Evolutionary conservation across 2,797 vertebrate species (phyloP).

Genomic region (Rhinatrema bivittatum): DNA sequence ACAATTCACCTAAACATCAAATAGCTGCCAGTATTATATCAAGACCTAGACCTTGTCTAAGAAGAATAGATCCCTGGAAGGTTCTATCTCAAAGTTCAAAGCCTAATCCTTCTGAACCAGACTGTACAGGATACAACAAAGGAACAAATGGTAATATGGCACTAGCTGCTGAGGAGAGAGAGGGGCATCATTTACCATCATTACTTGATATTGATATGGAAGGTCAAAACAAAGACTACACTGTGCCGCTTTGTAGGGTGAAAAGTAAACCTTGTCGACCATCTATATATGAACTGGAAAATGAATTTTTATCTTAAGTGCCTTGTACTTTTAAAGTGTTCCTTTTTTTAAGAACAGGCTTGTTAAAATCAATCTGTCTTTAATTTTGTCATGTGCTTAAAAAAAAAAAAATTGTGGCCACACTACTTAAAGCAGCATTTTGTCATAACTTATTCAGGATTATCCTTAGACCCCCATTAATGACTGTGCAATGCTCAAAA

Average conservation of each 20-base stretch:
- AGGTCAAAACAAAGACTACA: slow-evolving; percentile 79
- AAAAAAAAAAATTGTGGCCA: too few species aligned
- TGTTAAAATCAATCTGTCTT: slow-evolving; percentile 2
- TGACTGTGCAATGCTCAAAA: too few species aligned
- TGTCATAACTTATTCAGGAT: not conserved
- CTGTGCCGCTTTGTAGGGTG: slow-evolving; percentile 77
- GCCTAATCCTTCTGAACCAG: slow-evolving; percentile 63
- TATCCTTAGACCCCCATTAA: not conserved
- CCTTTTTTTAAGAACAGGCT: slow-evolving; percentile 24
- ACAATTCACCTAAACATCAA: slow-evolving; percentile 18
- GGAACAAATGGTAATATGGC: slow-evolving; percentile 43
- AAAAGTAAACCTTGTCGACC: slow-evolving; percentile 62
- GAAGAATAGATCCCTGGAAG: slow-evolving; percentile 61
- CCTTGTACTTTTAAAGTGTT: slow-evolving; percentile 24
- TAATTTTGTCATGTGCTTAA: not conserved
- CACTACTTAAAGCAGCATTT: not conserved
- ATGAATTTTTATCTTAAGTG: slow-evolving; percentile 76
- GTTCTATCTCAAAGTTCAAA: slow-evolving; percentile 58
- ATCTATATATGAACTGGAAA: slow-evolving; percentile 77
- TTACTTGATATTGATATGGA: slow-evolving; percentile 77
- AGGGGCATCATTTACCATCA: slow-evolving; percentile 45
- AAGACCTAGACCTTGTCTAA: slow-evolving; percentile 63
- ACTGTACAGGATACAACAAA: slow-evolving; percentile 48
- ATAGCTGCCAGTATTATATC: slow-evolving; percentile 19
- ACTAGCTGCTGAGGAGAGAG: slow-evolving; percentile 52